phyloP scores from a whole-genome alignment of 2,113 vertebrate genomes.

The Barnardius zonarius region DNA sequence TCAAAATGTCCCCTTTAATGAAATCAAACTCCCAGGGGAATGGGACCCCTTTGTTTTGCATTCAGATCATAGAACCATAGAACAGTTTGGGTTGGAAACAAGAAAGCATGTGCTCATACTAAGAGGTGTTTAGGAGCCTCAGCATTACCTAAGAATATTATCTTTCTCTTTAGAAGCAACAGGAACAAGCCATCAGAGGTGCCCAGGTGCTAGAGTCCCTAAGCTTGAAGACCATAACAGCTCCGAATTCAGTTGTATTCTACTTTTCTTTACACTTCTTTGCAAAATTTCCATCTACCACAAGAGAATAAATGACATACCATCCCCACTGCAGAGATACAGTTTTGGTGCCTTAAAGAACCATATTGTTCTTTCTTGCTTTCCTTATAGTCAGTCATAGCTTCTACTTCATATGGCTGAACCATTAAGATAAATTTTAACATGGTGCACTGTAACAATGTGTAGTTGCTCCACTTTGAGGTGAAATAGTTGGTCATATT shows the following conservation, averaged over 20 bases:
- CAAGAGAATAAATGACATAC: not conserved
- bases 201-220: not conserved
- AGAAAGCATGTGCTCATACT: not conserved
- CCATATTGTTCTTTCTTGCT: not conserved
- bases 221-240: not conserved
- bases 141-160: not conserved
- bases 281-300: not conserved
- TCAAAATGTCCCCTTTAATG: not conserved
- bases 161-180: not conserved
- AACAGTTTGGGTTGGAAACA: not conserved
- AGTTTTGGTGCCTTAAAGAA: not conserved
- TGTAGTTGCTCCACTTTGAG: not conserved
- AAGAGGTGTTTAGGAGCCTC: not conserved
- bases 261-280: not conserved
- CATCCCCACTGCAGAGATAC: not conserved
- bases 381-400: not conserved
- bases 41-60: not conserved
- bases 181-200: not conserved
- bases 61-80: not conserved
- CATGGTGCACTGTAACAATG: not conserved
- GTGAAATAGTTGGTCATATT: not conserved
- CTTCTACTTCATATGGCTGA: not conserved
- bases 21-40: not conserved
- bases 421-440: not conserved
- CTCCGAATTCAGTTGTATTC: not conserved